Percentiles rank a stretch among this genome's conserved stretches.
Evolutionary conservation across 2,888 invertebrate genomes (phyloP).

Genomic region (Spilarctia lutea): DNA sequence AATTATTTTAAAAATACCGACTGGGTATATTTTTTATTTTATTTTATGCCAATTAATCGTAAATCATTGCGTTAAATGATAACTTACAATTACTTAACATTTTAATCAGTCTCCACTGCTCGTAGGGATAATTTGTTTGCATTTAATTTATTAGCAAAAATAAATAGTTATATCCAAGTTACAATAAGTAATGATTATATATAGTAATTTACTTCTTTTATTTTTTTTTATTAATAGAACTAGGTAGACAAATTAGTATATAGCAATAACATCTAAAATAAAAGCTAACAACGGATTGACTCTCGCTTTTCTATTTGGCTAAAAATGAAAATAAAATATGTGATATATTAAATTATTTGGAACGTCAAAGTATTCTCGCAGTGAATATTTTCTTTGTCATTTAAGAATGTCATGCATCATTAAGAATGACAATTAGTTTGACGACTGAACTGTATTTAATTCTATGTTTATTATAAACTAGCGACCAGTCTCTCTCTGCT

Average conservation of each 20-base stretch:
- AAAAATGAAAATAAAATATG: not conserved
- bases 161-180: too few species aligned
- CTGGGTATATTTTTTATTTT: too few species aligned
- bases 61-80: too few species aligned
- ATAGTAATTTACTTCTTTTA: too few species aligned
- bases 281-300: not conserved
- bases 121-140: too few species aligned
- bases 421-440: conserved; percentile 26
- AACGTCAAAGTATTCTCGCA: conserved; percentile 39
- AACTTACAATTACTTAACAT: too few species aligned
- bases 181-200: too few species aligned
- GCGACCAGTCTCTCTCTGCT: too few species aligned
- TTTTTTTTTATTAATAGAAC: not conserved
- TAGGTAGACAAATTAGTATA: not conserved
- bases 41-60: too few species aligned
- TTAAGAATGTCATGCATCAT: conserved; percentile 40
- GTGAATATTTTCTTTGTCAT: conserved; percentile 35
- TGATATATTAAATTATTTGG: conserved; percentile 26
- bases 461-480: not conserved
- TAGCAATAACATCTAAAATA: not conserved
- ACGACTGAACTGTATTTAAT: not conserved
- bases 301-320: not conserved
- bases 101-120: too few species aligned
- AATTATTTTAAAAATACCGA: too few species aligned
- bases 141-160: too few species aligned